phyloP scores from a whole-genome alignment of 2,113 vertebrate species.

The Mobula hypostoma region DNA sequence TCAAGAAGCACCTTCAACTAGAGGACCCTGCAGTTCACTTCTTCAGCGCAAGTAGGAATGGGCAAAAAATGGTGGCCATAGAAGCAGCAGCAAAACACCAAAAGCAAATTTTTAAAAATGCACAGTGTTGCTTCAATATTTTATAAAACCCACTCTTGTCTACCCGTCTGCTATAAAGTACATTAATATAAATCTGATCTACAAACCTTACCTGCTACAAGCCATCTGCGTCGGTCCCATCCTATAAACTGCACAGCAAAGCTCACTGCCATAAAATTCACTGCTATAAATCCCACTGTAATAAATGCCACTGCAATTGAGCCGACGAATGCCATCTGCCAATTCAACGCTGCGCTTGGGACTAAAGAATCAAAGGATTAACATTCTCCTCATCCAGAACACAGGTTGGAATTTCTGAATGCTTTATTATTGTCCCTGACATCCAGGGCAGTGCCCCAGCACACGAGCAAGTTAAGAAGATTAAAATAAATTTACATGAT shows the following conservation, averaged over 20 bases:
- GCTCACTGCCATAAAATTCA: background rate
- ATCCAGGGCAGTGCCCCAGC: background rate
- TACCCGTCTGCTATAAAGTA: background rate
- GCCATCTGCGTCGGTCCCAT: background rate
- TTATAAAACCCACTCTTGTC: background rate
- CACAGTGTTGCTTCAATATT: background rate
- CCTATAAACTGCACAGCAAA: background rate
- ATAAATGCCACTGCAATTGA: background rate
- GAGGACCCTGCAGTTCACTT: too few relatives aligned
- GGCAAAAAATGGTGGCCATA: too few relatives aligned
- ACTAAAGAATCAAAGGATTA: slow-evolving; percentile 12
- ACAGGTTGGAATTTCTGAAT: slow-evolving; percentile 23
- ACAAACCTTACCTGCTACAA: too few relatives aligned
- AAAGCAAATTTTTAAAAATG: too few relatives aligned
- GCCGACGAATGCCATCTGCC: background rate
- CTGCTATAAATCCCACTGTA: background rate
- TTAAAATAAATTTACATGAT: slow-evolving; percentile 15
- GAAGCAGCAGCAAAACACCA: too few relatives aligned
- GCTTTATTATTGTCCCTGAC: background rate
- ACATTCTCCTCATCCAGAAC: background rate
- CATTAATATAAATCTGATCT: background rate
- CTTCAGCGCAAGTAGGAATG: too few relatives aligned
- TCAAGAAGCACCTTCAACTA: too few relatives aligned
- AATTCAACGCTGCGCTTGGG: background rate
- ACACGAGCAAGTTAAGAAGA: slow-evolving; percentile 23